Base-by-base conservation (phyloP, 2,888 invertebrate species). In the Druceiella hillmani region DNA sequence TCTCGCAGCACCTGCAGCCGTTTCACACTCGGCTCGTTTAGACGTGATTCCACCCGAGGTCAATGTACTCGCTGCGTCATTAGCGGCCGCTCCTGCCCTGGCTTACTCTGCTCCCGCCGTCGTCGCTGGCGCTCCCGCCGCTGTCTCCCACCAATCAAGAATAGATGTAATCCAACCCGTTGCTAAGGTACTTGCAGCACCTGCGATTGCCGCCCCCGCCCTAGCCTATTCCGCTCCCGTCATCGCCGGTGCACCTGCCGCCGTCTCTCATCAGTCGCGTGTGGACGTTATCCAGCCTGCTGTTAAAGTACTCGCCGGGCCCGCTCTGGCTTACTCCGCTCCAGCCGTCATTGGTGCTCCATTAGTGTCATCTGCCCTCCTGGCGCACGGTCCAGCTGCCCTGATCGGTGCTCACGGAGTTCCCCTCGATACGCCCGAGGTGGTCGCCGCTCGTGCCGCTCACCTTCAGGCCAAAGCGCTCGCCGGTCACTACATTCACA, bases 401-500 rank as follows among this genome's bases (percentile, higher is more conserved):
- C 64, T 68, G 20, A 50, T 70, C 50, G 65, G 67, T 33, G 59
- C 69, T 27, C 54, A 63, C 47, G 69, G 70, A 36, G 70, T 70
- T 9, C 70, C 71, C 22, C 57, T 72, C 33, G 69, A 72, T 51
- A 71, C 71, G 10, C 66, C 68, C 44, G 70, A 67, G 44, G 70
- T 71, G 7, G 68, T 71, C 33, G 67, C 69, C 38, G 71, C 69
- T 17, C 67, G 66, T 38, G 62, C 62, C 33, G 64, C 61, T 5
- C 70, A 68, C 58, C 67, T 54, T 60, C 64, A 66, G 38, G 65
- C 69, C 33, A 68, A 67, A 55, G 39, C 42, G 27, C 28, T 47
- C 26, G 67, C 66, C 33, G 47, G 53, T 13, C 70, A 71, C 51
- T 64, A 66, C 38, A 57, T 71, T 34, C 55, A 54, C 52, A 71